Evolutionary conservation across 2,888 invertebrate species (phyloP).

Genomic region (Dynastes maya): DNA sequence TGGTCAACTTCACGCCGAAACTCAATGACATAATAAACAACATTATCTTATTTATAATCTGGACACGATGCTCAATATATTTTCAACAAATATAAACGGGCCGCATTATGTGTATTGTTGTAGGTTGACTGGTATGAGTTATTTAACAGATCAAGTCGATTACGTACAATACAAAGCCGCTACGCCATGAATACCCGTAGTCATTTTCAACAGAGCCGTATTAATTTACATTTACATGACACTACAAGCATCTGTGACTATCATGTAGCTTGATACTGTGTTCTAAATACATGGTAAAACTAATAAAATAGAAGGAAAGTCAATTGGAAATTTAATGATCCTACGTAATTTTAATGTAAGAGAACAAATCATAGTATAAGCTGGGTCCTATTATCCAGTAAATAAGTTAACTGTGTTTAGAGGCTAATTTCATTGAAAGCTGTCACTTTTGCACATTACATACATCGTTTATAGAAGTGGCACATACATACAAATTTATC

Average conservation of each 20-base stretch:
- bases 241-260: neutral
- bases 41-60: constrained; percentile 48
- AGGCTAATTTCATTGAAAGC: too few species aligned
- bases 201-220: constrained; percentile 42
- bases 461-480: too few species aligned
- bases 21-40: constrained; percentile 47
- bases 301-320: too few species aligned
- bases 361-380: too few species aligned
- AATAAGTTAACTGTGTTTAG: too few species aligned
- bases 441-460: too few species aligned
- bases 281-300: too few species aligned
- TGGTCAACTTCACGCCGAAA: constrained; percentile 28
- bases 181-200: constrained; percentile 37
- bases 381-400: too few species aligned
- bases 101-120: constrained; percentile 49
- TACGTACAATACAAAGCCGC: constrained; percentile 44
- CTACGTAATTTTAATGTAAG: too few species aligned
- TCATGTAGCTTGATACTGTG: neutral
- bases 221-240: constrained; percentile 32
- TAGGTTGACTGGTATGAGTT: constrained; percentile 52
- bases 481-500: too few species aligned
- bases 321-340: too few species aligned
- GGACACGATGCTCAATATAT: constrained; percentile 49
- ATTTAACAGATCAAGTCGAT: constrained; percentile 54
- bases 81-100: constrained; percentile 51